A percentile compares a stretch with the other conserved stretches of the same genome.
Evolutionary conservation across 2,113 vertebrate genomes (phyloP).

Genomic region (Cariama cristata): DNA sequence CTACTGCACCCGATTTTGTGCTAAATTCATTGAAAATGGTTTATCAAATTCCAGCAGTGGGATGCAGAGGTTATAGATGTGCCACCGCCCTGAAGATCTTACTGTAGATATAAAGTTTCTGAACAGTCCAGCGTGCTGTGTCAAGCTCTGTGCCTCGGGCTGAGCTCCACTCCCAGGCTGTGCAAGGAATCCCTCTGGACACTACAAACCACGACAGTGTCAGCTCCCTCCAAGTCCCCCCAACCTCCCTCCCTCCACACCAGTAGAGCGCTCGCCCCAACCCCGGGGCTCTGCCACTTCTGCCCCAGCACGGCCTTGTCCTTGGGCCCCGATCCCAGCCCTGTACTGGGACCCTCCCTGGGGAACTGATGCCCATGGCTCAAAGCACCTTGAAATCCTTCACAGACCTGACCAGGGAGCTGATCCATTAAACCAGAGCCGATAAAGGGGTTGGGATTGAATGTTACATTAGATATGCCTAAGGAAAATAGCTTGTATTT

Average conservation of each 20-base stretch:
- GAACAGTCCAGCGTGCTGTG: too few relatives aligned
- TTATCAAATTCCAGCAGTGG: not conserved
- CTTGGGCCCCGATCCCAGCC: rapidly evolving
- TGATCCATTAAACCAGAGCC: not conserved
- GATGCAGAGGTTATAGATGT: not conserved
- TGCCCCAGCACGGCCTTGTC: not conserved
- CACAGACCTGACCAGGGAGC: not conserved
- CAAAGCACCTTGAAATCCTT: not conserved
- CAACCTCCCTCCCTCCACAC: not conserved
- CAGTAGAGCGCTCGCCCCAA: not conserved
- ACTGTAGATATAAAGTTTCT: not conserved
- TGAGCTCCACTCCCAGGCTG: not conserved
- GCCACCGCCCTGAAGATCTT: not conserved
- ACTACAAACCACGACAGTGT: rapidly evolving
- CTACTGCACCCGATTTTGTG: not conserved
- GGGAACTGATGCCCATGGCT: not conserved
- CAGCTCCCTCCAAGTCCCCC: too few relatives aligned
- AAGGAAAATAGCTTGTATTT: not conserved
- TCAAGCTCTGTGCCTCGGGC: rapidly evolving
- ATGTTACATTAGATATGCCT: not conserved
- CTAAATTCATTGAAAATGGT: not conserved
- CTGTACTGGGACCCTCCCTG: not conserved
- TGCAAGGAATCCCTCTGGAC: not conserved
- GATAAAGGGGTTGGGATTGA: not conserved
- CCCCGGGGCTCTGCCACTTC: not conserved